Evolutionary conservation across 2,888 invertebrate species (phyloP), one percentile per base, ranked within the genome.

Genomic region (Hermaeophaga mercurialis): DNA sequence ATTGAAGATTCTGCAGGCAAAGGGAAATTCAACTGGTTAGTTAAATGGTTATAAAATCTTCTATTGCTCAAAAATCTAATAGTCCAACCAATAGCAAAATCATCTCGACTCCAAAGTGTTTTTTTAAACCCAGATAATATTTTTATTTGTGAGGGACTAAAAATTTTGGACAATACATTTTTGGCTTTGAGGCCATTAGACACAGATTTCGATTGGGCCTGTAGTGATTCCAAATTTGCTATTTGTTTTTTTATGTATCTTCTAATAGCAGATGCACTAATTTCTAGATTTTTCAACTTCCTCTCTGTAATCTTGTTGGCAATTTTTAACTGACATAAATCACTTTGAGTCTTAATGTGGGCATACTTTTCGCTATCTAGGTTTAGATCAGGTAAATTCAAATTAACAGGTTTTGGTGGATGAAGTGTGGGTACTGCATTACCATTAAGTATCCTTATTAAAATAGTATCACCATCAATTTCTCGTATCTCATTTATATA

Each of bases 41-140:
- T 60, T 43, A 70, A 45, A 58, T 68, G 67, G 41, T 59, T 54
- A 46, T 70, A 70, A 47, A 63, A 69, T 28, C 60, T 59, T 57
- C 63, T 66, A 46, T 62, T 70, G 49, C 67, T 67, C 58, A 70
- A 64, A 52, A 67, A 62, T 22, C 67, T 45, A 52, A 70, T 65
- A 1, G 67, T 69, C 31, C 65, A 66, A n/a, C 62, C 67, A 9
- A 69, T 60, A 19, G 66, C 65, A 61, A 69, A 63, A 56, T 70
- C 70, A 22, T 70, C 68, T n/a, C 65, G 61, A 48, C 64, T 66
- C 68, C 68, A 70, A 18, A 19, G n/a, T 11, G 39, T 33, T 49
- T 65, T 68, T 45, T 65, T 70, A 11, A 67, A 65, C 3, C 66
- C 66, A 26, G 54, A 61, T 43, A 69, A 54, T 12, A 69, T 62